phyloP scores from a whole-genome alignment of 2,797 vertebrate species.

The Hypotaenidia okinawae region DNA sequence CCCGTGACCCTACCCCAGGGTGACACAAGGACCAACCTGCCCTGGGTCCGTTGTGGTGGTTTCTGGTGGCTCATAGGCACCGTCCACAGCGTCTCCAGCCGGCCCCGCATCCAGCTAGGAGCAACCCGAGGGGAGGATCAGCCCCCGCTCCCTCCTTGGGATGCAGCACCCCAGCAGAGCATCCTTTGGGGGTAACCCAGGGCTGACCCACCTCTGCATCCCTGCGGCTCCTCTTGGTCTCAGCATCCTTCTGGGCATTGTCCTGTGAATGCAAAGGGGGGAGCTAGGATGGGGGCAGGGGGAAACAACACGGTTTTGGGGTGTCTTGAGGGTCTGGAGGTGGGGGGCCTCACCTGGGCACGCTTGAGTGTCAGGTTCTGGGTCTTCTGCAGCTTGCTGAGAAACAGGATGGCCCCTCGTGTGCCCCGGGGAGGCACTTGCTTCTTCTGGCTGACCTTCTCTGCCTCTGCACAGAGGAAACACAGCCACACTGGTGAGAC shows the following conservation, averaged over 20 bases:
- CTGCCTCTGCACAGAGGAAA: slow-evolving; percentile 65
- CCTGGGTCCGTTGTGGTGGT: accelerated
- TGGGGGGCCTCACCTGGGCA: slow-evolving; percentile 9
- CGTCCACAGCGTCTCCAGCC: background rate
- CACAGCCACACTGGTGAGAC: background rate
- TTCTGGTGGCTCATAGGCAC: accelerated
- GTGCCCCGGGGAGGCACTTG: slow-evolving; percentile 66
- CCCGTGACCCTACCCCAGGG: background rate
- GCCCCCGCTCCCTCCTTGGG: background rate
- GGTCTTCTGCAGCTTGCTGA: slow-evolving; percentile 89
- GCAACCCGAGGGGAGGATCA: background rate
- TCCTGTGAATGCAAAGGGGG: background rate
- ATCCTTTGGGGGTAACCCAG: accelerated
- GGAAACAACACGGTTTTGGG: background rate
- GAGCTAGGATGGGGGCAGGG: background rate
- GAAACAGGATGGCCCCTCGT: slow-evolving; percentile 87
- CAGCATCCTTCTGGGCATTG: background rate
- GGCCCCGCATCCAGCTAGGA: background rate
- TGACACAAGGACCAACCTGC: background rate
- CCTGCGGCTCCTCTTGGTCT: slow-evolving; percentile 39
- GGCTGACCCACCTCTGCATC: slow-evolving; percentile 3
- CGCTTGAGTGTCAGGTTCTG: slow-evolving; percentile 57
- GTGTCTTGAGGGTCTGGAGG: background rate
- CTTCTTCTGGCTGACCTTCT: slow-evolving; percentile 55
- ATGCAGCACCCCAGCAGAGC: background rate